A percentile compares a stretch with the other conserved stretches of the same genome.
These are phyloP conservation scores for Cryptoleucopteryx plumbea DNA, from an alignment of 2,113 vertebrate species.

Conservation along the genomic window DNA sequence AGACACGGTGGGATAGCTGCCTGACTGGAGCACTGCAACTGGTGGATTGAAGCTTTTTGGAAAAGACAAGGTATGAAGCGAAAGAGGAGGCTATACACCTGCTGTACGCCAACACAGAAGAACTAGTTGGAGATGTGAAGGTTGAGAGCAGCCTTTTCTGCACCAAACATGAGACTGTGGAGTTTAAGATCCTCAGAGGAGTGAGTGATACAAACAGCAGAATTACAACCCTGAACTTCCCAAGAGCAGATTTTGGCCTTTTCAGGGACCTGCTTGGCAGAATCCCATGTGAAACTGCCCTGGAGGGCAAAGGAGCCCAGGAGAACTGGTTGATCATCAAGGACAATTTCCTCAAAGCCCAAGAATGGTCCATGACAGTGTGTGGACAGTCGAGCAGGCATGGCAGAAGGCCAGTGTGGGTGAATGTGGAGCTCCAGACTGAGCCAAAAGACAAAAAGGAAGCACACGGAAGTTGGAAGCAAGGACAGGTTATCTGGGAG, in stretches of 20 bases:
- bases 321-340: neutral
- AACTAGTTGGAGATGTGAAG: neutral
- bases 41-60: neutral
- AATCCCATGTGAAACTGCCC: neutral
- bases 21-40: neutral
- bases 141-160: neutral
- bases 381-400: neutral
- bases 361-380: neutral
- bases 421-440: neutral
- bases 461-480: neutral
- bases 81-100: neutral
- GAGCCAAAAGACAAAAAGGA: neutral
- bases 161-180: neutral
- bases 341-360: neutral
- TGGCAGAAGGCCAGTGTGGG: neutral
- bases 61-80: neutral
- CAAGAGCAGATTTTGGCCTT: neutral
- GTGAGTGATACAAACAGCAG: neutral
- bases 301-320: neutral
- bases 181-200: neutral
- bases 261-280: neutral
- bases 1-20: neutral
- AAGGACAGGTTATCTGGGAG: neutral
- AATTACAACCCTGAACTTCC: neutral
- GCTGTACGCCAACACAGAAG: neutral